Conservation (phyloP, 2,888 invertebrate genomes). For the Troides helena region DNA sequence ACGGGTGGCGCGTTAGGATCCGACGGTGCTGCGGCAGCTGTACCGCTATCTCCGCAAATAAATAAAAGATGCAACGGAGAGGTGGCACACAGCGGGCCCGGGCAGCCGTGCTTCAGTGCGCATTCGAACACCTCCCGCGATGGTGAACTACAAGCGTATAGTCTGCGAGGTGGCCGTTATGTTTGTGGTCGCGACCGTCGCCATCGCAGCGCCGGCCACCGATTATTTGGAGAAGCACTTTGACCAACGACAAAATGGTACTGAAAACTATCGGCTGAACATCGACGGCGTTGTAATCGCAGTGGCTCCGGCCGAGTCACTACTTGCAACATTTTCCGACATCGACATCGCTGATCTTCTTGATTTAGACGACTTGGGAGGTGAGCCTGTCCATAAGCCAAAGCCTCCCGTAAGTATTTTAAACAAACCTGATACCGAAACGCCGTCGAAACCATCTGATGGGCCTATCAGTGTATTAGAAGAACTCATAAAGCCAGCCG, state of each 20-base stretch:
- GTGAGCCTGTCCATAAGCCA: conserved; percentile 39
- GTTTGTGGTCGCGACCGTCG: conserved; percentile 40
- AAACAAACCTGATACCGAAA: conserved; percentile 38
- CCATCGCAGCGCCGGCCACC: conserved; percentile 49
- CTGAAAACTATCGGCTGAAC: conserved; percentile 86
- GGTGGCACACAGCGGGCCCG: conserved; percentile 66
- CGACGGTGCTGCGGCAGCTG: conserved; percentile 50
- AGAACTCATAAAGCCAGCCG: conserved; percentile 33
- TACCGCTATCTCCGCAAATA: conserved; percentile 78
- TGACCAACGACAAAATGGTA: conserved; percentile 89
- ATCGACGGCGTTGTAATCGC: conserved; percentile 85
- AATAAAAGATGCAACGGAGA: conserved; percentile 76
- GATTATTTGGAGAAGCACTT: conserved; percentile 51
- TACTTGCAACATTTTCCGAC: conserved; percentile 78
- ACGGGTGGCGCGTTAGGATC: conserved; percentile 53
- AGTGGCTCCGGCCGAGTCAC: conserved; percentile 82
- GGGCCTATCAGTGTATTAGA: conserved; percentile 7
- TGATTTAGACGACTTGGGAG: conserved; percentile 54
- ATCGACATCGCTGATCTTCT: conserved; percentile 64
- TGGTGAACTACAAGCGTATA: conserved; percentile 76
- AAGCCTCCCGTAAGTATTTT: conserved; percentile 37
- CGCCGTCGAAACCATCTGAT: conserved; percentile 38
- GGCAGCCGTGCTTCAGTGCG: conserved; percentile 60
- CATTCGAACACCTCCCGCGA: conserved; percentile 56
- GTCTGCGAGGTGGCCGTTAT: conserved; percentile 62